Evolutionary conservation across 2,797 vertebrate species (phyloP).

Genomic region (Leptodactylus fallax): DNA sequence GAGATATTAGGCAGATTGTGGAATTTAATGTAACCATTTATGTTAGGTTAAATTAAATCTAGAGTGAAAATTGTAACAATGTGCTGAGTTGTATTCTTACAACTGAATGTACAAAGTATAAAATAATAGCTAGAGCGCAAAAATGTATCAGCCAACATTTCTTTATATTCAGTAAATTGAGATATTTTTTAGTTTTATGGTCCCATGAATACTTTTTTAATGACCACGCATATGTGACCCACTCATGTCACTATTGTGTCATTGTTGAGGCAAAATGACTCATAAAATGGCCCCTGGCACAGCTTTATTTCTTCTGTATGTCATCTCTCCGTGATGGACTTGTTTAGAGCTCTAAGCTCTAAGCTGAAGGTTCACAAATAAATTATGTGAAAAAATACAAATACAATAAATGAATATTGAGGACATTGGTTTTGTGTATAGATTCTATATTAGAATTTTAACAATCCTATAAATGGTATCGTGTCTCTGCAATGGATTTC

Average conservation of each 20-base stretch:
- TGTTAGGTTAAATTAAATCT: background rate
- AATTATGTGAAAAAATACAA: background rate
- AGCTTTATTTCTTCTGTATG: slow-evolving; percentile 7
- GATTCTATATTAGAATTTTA: background rate
- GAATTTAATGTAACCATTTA: too few relatives aligned
- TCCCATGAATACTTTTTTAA: background rate
- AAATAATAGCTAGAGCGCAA: background rate
- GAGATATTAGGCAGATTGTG: too few relatives aligned
- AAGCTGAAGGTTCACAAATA: slow-evolving; percentile 7
- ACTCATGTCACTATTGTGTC: slow-evolving; percentile 4
- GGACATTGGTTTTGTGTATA: background rate
- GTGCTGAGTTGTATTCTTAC: background rate
- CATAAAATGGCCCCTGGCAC: slow-evolving; percentile 22
- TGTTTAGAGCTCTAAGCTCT: background rate
- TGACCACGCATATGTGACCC: slow-evolving; percentile 33
- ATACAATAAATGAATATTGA: background rate
- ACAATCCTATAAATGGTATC: background rate
- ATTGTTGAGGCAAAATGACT: slow-evolving; percentile 8
- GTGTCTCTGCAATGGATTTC: background rate
- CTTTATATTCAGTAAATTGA: background rate
- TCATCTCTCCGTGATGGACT: slow-evolving; percentile 4
- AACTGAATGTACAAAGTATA: background rate
- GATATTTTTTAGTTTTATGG: background rate
- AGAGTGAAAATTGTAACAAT: background rate
- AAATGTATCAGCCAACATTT: background rate